Percentiles rank a stretch among this genome's conserved stretches.
These are phyloP conservation scores for Andrena haemorrhoa DNA, from an alignment of 2,888 invertebrate species.

Conservation along the genomic window DNA sequence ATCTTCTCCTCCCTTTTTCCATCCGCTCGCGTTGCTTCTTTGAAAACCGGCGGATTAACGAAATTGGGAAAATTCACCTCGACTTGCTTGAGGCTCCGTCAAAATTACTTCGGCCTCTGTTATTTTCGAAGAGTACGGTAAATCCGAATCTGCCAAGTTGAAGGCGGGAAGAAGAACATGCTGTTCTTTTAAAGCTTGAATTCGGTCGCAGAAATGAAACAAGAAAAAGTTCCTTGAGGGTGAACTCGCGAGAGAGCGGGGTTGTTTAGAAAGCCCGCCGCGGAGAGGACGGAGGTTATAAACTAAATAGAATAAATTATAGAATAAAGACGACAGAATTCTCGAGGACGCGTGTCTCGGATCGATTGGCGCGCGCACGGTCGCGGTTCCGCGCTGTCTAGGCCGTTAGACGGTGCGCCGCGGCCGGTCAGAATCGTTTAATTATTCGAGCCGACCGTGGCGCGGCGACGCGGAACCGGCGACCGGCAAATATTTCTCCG, in stretches of 20 bases:
- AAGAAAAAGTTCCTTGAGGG: too few relatives aligned
- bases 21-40: not conserved
- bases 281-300: too few relatives aligned
- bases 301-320: too few relatives aligned
- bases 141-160: too few relatives aligned
- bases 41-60: not conserved
- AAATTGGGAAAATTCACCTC: not conserved
- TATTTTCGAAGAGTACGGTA: not conserved
- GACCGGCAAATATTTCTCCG: constrained; percentile 41
- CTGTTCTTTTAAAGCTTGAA: too few relatives aligned
- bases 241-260: too few relatives aligned
- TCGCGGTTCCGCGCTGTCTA: constrained; percentile 42
- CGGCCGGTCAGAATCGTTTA: constrained; percentile 46
- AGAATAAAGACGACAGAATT: not conserved
- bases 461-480: constrained; percentile 53
- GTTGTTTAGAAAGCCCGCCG: too few relatives aligned
- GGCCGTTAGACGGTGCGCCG: constrained; percentile 36
- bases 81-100: not conserved
- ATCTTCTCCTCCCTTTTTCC: not conserved
- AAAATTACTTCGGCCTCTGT: not conserved
- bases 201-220: too few relatives aligned
- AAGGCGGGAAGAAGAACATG: too few relatives aligned
- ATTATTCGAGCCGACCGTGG: constrained; percentile 43
- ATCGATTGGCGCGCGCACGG: constrained; percentile 1
- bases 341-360: not conserved